These are phyloP conservation scores for Galerucella pusilla DNA, from an alignment of 2,888 invertebrate species.

Conservation along the genomic window DNA sequence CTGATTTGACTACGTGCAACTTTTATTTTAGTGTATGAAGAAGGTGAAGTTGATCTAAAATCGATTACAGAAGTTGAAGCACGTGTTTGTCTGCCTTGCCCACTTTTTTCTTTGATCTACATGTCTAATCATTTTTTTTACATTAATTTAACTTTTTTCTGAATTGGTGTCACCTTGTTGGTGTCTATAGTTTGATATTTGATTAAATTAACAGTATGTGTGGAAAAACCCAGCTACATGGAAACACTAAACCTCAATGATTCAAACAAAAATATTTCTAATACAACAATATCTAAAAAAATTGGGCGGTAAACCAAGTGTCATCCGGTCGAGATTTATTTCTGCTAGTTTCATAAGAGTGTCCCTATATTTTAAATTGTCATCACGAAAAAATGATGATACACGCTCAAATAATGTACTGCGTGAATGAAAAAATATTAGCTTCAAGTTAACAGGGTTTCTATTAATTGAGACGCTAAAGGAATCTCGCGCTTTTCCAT, in stretches of 20 bases:
- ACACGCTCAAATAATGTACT: no score
- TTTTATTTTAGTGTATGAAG: not conserved
- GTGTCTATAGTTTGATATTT: not conserved
- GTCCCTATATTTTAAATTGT: not conserved
- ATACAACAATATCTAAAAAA: not conserved
- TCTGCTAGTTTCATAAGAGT: not conserved
- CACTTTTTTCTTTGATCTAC: no score
- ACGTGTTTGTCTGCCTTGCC: no score
- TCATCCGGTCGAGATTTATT: not conserved
- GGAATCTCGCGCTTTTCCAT: no score
- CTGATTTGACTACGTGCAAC: not conserved
- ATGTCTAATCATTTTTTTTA: no score
- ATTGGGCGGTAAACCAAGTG: conserved; percentile 7
- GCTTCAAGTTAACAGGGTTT: no score
- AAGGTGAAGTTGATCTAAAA: no score
- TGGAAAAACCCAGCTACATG: conserved; percentile 24
- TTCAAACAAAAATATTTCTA: conserved; percentile 20
- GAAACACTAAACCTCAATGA: conserved; percentile 25
- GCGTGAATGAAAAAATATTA: no score
- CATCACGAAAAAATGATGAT: not conserved
- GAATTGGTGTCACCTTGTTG: not conserved
- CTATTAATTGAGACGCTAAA: no score
- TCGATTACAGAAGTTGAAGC: no score
- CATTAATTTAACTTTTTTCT: not conserved
- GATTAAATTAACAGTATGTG: conserved; percentile 16